phyloP scores from a whole-genome alignment of 1,140 invertebrate genomes.

The Psilanteris sp. region DNA sequence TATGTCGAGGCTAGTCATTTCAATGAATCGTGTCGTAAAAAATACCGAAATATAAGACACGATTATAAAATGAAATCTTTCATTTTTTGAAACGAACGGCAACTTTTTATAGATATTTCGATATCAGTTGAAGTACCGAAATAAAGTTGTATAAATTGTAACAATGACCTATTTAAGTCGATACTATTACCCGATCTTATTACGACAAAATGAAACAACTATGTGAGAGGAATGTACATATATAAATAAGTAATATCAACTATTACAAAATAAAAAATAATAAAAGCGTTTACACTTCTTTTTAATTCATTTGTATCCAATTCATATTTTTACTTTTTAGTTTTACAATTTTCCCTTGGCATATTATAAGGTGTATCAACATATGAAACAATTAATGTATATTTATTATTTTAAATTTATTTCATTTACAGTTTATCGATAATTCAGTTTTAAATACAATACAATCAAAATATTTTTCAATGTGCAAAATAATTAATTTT shows the following conservation, averaged over 20 bases:
- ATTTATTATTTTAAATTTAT: no score
- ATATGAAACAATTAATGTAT: no score
- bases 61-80: slow-evolving; percentile 25
- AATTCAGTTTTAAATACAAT: no score
- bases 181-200: slow-evolving; percentile 55
- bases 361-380: no score
- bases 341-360: no score
- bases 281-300: slow-evolving; percentile 4
- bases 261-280: slow-evolving; percentile 39
- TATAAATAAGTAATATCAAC: slow-evolving; percentile 61
- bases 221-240: slow-evolving; percentile 52
- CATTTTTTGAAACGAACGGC: slow-evolving; percentile 23
- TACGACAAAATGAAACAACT: slow-evolving; percentile 46
- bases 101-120: slow-evolving; percentile 57
- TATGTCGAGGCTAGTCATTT: slow-evolving; percentile 57
- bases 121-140: slow-evolving; percentile 11
- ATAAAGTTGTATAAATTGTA: slow-evolving; percentile 61
- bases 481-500: no score
- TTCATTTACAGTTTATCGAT: no score
- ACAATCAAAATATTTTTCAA: no score
- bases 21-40: slow-evolving; percentile 29
- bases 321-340: no score
- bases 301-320: not conserved
- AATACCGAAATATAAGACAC: slow-evolving; percentile 2
- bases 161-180: slow-evolving; percentile 48